phyloP scores from a whole-genome alignment of 2,888 invertebrate genomes.

The Ennomos erosarius region DNA sequence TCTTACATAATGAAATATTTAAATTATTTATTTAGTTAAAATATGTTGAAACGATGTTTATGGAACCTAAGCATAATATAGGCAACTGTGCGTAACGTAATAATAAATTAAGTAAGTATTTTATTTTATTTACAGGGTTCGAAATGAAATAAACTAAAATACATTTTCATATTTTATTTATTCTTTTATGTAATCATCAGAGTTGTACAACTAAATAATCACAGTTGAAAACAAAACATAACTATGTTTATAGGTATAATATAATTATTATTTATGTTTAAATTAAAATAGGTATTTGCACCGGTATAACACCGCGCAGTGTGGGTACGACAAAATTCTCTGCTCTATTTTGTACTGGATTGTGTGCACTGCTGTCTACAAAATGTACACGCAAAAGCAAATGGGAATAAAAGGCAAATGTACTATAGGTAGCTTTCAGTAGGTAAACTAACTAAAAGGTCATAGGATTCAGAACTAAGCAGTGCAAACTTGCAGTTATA shows the following conservation, averaged over 20 bases:
- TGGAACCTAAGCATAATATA: too few relatives aligned
- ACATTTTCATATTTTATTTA: constrained; percentile 79
- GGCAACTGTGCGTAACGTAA: too few relatives aligned
- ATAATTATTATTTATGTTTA: constrained; percentile 65
- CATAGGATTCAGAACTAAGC: constrained; percentile 11
- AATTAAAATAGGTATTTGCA: constrained; percentile 65
- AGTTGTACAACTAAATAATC: constrained; percentile 87
- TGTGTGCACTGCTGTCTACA: constrained; percentile 72
- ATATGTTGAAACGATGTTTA: too few relatives aligned
- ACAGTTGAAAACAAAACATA: constrained; percentile 86
- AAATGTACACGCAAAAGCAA: constrained; percentile 21
- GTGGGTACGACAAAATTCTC: constrained; percentile 29
- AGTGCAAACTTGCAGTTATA: constrained; percentile 2
- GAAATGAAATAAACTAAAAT: constrained; percentile 52
- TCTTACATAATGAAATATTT: too few relatives aligned
- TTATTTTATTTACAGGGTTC: constrained; percentile 2
- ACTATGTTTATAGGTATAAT: constrained; percentile 63
- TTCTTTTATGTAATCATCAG: constrained; percentile 85
- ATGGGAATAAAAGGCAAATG: constrained; percentile 16
- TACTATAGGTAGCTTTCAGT: constrained; percentile 2
- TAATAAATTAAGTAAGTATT: too few relatives aligned
- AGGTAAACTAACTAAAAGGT: not conserved
- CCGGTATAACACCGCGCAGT: constrained; percentile 38
- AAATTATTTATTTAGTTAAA: too few relatives aligned
- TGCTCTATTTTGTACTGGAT: constrained; percentile 70